phyloP scores from a whole-genome alignment of 92 coral and sea anemone species.

The Porites cylindrica region DNA sequence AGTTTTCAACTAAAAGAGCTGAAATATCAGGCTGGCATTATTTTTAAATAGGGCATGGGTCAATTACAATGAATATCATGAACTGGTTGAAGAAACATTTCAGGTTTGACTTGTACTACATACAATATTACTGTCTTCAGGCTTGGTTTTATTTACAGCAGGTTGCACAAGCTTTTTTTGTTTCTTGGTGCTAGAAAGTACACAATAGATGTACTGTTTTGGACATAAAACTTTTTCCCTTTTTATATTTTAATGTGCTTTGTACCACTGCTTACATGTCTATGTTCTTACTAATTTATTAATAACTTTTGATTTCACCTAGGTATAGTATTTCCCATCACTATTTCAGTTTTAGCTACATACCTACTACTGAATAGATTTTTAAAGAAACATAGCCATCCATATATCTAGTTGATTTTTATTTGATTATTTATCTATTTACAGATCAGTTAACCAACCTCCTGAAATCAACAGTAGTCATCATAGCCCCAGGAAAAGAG shows the following conservation, averaged over 20 bases:
- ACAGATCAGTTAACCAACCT: slow-evolving; percentile 25
- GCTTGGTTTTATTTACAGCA: not conserved
- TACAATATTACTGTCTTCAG: not conserved
- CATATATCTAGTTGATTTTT: too few species aligned
- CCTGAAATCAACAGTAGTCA: slow-evolving; percentile 7
- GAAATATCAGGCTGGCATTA: not conserved
- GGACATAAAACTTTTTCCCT: too few species aligned
- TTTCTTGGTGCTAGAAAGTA: not conserved
- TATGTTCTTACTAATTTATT: too few species aligned
- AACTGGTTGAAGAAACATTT: slow-evolving; percentile 32
- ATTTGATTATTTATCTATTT: not conserved
- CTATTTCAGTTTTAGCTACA: too few species aligned
- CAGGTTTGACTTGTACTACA: slow-evolving; percentile 12
- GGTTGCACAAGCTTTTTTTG: not conserved
- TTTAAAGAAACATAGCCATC: not conserved
- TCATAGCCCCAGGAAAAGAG: slow-evolving; percentile 14
- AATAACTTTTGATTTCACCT: too few species aligned
- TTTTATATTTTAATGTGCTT: too few species aligned
- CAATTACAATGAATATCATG: not conserved
- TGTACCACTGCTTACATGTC: too few species aligned
- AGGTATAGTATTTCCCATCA: too few species aligned
- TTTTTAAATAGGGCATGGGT: not conserved
- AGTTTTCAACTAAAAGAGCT: not conserved
- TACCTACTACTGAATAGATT: not conserved
- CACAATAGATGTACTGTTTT: too few species aligned